Percentiles rank a stretch among this genome's conserved stretches.
phyloP scores from a whole-genome alignment of 2,888 invertebrate species.

The Physocephala rufipes region DNA sequence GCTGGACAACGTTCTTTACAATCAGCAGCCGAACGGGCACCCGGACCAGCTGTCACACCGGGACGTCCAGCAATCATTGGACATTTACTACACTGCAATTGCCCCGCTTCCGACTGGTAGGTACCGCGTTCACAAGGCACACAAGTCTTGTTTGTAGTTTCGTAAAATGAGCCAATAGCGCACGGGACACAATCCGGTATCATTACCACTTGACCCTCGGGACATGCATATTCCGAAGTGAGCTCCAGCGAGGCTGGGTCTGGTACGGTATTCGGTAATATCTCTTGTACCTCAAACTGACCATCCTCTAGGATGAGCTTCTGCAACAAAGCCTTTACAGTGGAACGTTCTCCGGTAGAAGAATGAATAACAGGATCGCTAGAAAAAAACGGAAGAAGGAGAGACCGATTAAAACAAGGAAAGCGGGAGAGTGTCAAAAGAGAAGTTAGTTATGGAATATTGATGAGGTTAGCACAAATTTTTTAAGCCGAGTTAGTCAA shows the following conservation, averaged over 20 bases:
- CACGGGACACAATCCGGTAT: constrained; percentile 94
- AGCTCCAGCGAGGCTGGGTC: constrained; percentile 88
- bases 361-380: constrained; percentile 91
- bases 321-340: constrained; percentile 84
- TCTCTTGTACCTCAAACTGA: constrained; percentile 92
- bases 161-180: constrained; percentile 88
- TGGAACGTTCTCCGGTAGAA: constrained; percentile 86
- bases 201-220: constrained; percentile 91
- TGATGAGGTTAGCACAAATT: constrained; percentile 14
- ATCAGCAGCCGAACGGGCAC: constrained; percentile 87
- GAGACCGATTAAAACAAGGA: neutral
- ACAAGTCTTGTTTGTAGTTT: constrained; percentile 80
- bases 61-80: constrained; percentile 89
- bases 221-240: constrained; percentile 93
- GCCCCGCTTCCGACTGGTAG: constrained; percentile 93
- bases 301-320: constrained; percentile 92
- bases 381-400: constrained; percentile 39
- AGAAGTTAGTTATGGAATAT: constrained; percentile 17
- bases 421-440: neutral
- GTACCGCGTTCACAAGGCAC: constrained; percentile 86
- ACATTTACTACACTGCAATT: constrained; percentile 87
- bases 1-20: constrained; percentile 94
- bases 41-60: constrained; percentile 87
- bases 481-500: neutral
- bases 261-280: constrained; percentile 92